These are phyloP conservation scores for Cantharis rustica DNA, from an alignment of 2,888 invertebrate genomes.

Conservation along the genomic window DNA sequence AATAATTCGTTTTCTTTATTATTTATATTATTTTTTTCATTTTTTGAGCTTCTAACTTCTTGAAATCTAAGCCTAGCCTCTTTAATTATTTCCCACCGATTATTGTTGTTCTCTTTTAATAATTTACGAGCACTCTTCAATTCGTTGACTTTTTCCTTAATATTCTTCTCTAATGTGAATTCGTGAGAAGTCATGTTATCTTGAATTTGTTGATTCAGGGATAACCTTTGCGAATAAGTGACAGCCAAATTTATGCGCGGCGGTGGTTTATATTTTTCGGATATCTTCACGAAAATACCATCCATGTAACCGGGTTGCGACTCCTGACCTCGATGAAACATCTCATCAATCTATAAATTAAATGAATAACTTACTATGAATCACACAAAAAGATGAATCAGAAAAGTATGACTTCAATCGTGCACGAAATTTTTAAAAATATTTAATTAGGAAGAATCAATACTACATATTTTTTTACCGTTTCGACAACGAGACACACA, in stretches of 20 bases:
- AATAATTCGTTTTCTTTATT: conserved; percentile 32
- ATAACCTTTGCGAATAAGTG: conserved; percentile 60
- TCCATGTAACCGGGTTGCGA: conserved; percentile 69
- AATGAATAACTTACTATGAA: conserved; percentile 23
- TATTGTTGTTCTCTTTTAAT: conserved; percentile 65
- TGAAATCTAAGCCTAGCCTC: conserved; percentile 59
- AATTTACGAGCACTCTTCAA: conserved; percentile 70
- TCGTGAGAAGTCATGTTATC: conserved; percentile 68
- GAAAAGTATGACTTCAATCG: conserved; percentile 7
- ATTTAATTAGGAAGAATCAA: neutral
- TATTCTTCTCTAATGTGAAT: conserved; percentile 74
- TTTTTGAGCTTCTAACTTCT: conserved; percentile 48
- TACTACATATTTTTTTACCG: neutral
- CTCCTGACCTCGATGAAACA: conserved; percentile 48
- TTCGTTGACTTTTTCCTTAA: conserved; percentile 72
- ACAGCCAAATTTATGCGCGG: conserved; percentile 68
- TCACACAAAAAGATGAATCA: conserved; percentile 32
- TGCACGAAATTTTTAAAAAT: neutral
- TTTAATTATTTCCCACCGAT: conserved; percentile 64
- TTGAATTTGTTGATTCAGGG: conserved; percentile 59
- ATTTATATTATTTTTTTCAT: conserved; percentile 29
- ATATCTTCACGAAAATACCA: conserved; percentile 85
- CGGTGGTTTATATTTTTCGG: conserved; percentile 84
- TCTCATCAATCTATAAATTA: conserved; percentile 29
- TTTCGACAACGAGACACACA: neutral